Percentiles rank a stretch among this genome's conserved stretches.
Conservation (phyloP, 64 coral and sea anemone species). For the Porites australiensis region DNA sequence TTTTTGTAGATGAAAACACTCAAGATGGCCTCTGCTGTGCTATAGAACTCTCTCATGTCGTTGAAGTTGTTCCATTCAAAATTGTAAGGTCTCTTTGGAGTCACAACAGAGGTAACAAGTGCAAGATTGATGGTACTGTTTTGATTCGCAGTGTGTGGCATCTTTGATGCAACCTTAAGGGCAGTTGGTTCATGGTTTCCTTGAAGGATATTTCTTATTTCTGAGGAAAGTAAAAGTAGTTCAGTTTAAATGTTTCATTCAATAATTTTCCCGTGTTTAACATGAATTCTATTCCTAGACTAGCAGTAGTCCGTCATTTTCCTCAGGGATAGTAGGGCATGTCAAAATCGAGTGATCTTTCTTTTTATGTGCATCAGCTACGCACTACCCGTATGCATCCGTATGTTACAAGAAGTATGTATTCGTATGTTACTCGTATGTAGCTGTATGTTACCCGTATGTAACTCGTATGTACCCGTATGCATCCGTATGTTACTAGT, state of each 20-base stretch:
- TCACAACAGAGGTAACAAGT: slow-evolving; percentile 67
- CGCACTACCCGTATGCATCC: too few species aligned
- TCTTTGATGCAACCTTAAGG: slow-evolving; percentile 41
- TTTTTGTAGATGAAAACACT: slow-evolving; percentile 39
- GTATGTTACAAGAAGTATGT: too few species aligned
- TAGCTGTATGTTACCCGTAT: too few species aligned
- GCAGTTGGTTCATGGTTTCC: slow-evolving; percentile 59
- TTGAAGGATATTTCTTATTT: slow-evolving; percentile 67
- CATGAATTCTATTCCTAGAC: neutral
- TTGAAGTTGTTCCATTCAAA: slow-evolving; percentile 48
- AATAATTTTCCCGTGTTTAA: neutral
- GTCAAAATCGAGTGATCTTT: too few species aligned
- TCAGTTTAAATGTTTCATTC: neutral
- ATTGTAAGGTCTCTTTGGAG: slow-evolving; percentile 44
- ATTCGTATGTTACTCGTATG: too few species aligned
- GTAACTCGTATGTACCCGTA: too few species aligned
- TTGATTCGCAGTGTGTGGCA: slow-evolving; percentile 15
- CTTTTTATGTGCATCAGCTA: too few species aligned
- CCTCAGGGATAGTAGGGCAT: too few species aligned
- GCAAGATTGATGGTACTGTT: slow-evolving; percentile 49
- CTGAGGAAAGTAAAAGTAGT: slow-evolving; percentile 34
- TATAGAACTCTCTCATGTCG: slow-evolving; percentile 59
- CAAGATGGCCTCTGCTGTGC: slow-evolving; percentile 63
- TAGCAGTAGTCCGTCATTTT: neutral
- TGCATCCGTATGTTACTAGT: too few species aligned